Percentiles rank a stretch among this genome's conserved stretches.
Conservation (phyloP, 2,797 vertebrate species). For the Rhinoraja longicauda region DNA sequence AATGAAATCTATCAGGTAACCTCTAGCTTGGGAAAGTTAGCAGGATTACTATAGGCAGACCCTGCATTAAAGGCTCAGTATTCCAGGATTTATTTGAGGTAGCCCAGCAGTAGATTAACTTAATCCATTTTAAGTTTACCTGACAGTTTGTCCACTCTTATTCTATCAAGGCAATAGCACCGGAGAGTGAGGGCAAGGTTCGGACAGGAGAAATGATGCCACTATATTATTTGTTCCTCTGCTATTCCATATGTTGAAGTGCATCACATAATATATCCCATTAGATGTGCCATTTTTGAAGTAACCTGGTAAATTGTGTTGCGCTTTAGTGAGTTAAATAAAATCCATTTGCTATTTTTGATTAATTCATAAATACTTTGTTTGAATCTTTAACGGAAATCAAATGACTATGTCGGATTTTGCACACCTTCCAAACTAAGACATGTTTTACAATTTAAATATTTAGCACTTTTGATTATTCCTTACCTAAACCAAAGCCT, state of each 20-base stretch:
- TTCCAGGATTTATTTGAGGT: not conserved
- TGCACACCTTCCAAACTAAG: not conserved
- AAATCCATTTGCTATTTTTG: not conserved
- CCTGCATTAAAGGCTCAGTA: no score
- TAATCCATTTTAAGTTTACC: no score
- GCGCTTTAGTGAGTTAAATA: not conserved
- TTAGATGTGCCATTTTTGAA: not conserved
- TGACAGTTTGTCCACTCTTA: not conserved
- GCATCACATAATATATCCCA: not conserved
- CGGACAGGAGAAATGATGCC: no score
- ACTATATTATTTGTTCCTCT: not conserved
- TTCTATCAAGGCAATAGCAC: not conserved
- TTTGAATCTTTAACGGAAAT: not conserved
- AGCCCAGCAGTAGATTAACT: no score
- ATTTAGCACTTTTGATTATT: conserved; percentile 27
- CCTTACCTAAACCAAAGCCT: conserved; percentile 9
- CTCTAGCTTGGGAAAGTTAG: not conserved
- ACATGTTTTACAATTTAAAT: conserved; percentile 35
- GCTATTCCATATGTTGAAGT: not conserved
- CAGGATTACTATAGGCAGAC: not conserved
- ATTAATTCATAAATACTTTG: not conserved
- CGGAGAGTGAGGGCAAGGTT: not conserved
- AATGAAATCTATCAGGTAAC: no score
- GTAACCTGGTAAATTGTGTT: not conserved
- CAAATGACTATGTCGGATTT: not conserved